Percentiles rank a stretch among this genome's conserved stretches.
These are phyloP conservation scores for Atherinosoma microstoma DNA, from an alignment of 2,797 vertebrate species.

Conservation along the genomic window DNA sequence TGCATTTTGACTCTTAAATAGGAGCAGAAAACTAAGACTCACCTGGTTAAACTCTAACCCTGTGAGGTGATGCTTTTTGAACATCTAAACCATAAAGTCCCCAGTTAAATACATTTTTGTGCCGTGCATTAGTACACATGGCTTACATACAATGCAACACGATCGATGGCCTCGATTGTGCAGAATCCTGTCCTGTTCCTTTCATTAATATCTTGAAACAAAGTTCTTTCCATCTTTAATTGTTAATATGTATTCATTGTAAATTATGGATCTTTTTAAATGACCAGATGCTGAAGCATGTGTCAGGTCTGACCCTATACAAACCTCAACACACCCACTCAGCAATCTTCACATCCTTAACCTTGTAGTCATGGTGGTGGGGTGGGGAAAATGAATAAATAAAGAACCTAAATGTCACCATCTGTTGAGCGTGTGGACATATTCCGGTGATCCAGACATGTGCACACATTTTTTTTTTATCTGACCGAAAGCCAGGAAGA, in stretches of 20 bases:
- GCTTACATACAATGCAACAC: neutral
- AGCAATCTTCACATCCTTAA: conserved; percentile 58
- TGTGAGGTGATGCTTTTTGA: too few species aligned
- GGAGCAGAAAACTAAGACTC: too few species aligned
- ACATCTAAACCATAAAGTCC: too few species aligned
- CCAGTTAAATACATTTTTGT: neutral
- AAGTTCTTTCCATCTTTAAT: neutral
- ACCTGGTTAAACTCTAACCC: too few species aligned
- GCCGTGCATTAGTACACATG: neutral
- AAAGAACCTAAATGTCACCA: conserved; percentile 64
- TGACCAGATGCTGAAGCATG: conserved; percentile 43
- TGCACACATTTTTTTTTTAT: conserved; percentile 8
- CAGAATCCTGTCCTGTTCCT: neutral
- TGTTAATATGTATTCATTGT: neutral
- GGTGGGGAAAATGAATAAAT: neutral
- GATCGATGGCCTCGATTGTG: too few species aligned
- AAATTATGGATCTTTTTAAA: neutral
- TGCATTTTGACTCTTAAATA: too few species aligned
- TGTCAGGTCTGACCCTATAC: conserved; percentile 42
- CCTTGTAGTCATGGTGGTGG: conserved; percentile 48
- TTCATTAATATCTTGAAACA: neutral
- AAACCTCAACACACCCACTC: conserved; percentile 40
- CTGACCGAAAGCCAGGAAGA: neutral
- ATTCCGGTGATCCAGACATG: conserved; percentile 43
- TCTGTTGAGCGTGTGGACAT: conserved; percentile 62